Conservation (phyloP, 2,113 vertebrate genomes). For the Rhabdomys dilectus region DNA sequence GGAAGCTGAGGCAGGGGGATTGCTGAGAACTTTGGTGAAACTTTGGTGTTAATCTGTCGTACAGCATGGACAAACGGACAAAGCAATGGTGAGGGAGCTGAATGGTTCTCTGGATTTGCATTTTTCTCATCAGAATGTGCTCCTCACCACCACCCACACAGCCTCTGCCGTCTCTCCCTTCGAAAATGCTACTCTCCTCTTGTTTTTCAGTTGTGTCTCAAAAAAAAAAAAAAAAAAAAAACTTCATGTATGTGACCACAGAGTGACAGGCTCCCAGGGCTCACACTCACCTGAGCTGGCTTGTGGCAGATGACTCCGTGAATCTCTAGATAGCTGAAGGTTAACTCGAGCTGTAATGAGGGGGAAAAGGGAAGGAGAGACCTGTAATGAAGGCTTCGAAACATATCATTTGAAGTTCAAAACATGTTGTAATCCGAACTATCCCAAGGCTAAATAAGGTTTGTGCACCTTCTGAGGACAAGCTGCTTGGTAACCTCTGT, state of each 20-base stretch:
- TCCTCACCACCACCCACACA: background rate
- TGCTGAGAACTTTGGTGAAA: background rate
- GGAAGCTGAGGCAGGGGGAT: background rate
- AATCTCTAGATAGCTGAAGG: conserved; percentile 98
- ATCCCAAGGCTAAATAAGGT: background rate
- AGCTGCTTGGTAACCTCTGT: background rate
- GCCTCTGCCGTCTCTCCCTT: background rate
- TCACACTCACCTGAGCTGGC: conserved; percentile 92
- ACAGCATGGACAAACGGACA: background rate
- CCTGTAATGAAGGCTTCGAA: background rate
- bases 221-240: background rate
- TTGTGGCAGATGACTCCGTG: conserved; percentile 95
- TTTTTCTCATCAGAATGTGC: conserved; percentile 6
- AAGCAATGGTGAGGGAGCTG: background rate
- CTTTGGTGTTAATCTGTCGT: background rate
- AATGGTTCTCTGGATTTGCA: background rate
- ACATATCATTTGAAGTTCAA: background rate
- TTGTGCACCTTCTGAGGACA: background rate
- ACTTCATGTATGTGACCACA: background rate
- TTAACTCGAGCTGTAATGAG: conserved; percentile 93
- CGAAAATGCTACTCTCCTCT: background rate
- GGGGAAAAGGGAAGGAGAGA: conserved; percentile 51
- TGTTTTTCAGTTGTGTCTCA: background rate
- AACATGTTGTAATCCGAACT: background rate
- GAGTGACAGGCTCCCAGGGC: rapidly evolving